Conservation (phyloP, 2,797 vertebrate species). For the Brachyrhaphis roseni region DNA sequence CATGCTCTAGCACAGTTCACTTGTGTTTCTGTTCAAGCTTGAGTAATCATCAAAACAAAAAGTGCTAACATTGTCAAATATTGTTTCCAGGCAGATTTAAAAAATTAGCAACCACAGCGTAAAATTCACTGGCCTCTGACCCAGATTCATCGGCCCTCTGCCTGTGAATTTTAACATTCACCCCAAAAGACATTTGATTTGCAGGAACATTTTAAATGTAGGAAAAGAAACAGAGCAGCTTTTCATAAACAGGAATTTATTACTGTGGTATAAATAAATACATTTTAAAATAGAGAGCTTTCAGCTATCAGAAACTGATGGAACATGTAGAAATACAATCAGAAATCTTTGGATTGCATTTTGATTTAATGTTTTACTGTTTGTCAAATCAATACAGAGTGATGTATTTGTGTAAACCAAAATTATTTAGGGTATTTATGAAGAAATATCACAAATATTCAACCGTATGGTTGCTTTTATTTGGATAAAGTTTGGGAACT, state of each 20-base stretch:
- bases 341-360: background rate
- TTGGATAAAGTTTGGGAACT: background rate
- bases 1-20: conserved; percentile 6
- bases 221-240: background rate
- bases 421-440: background rate
- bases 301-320: background rate
- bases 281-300: background rate
- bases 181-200: no score
- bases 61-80: conserved; percentile 7
- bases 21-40: background rate
- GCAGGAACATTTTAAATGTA: background rate
- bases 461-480: background rate
- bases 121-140: background rate
- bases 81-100: conserved; percentile 10
- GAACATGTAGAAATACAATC: background rate
- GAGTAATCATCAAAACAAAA: background rate
- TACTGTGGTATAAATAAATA: background rate
- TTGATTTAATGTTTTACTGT: background rate
- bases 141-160: background rate
- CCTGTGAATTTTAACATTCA: background rate
- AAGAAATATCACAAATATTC: background rate
- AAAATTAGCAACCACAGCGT: background rate
- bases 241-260: background rate
- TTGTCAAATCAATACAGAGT: background rate
- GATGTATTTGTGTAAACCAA: background rate